Evolutionary conservation across 2,113 vertebrate genomes (phyloP), one percentile per base, ranked within the genome.

Genomic region (Cromileptes altivelis): DNA sequence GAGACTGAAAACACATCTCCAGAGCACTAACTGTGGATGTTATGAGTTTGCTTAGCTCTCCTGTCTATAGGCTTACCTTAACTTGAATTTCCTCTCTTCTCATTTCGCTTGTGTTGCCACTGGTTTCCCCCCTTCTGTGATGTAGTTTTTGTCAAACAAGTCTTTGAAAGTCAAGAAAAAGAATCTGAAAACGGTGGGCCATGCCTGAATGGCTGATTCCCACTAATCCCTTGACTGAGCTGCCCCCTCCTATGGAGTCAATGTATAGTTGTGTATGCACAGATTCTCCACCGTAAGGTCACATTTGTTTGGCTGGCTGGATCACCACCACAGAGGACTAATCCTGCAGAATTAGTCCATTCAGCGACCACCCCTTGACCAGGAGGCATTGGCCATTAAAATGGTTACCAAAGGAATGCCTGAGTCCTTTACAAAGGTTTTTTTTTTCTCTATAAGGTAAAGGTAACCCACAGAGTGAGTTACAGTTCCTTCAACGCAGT

Each of bases 321-420:
- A 91, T 91, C 82, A 90, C 83, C 87, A 71, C 30, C 80, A 87
- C 87, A 64, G 85, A 84, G 80, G 72, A 64, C 88, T 94, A 92
- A 94, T 94, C 89, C 89, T 70, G 86, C 62, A 80, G 90, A 91
- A 94, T 93, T 88, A 91, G 88, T 85, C 69, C 80, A 85, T 91
- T 91, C 89, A 86, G 76, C 11, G 67, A 75, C 80, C 90, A 92
- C 90, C 91, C 90, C 92, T 93, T 91, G 93, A 94, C 89, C 88
- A 94, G 77, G 58, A 93, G 87, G 86, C 80, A 88, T 42, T 89
- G 91, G 74, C 91, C 89, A 92, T 91, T 93, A 93, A 93, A 92
- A 77, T 80, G 87, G 92, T 89, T 93, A 94, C 88, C 91, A 91
- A 92, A 89, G 90, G 88, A 94, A 92, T 92, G 87, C 80, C 82